Base-by-base conservation (phyloP, 1,140 invertebrate species). In the Venustaconcha ellipsiformis region DNA sequence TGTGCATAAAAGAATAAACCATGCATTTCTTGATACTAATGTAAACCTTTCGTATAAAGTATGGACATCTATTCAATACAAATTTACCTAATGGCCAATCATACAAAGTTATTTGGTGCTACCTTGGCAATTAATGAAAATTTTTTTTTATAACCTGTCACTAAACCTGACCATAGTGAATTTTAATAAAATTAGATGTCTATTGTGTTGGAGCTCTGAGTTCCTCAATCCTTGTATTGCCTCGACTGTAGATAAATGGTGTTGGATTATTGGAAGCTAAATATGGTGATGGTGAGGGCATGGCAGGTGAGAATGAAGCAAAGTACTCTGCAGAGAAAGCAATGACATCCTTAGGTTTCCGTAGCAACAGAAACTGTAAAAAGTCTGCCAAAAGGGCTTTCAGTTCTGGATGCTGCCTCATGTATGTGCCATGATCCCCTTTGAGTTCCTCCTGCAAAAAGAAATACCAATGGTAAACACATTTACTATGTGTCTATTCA, bases 251-350 rank as follows among this genome's bases (percentile, higher is more conserved):
- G 14, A 87, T 87, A 72, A 88, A 89, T 14, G 84, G 86, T 18
- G 87, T 85, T 14, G 84, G 82, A 37, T 78, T 81, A 57, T 83
- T 83, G 17, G 88, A 88, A 20, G 83, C 83, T 59, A 86, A 48
- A 67, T 87, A 89, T 3, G 88, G 83, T 30, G 84, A 80, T 1
- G 81, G 20, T 30, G 79, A 80, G 20, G 85, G 84, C 80, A 89
- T 85, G 14, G 79, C 79, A 14, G 86, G 81, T 18, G 89, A 89
- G 78, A 89, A 90, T 1, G 88, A 83, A n/a, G 89, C 80, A 78
- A 90, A 90, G 80, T 89, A 90, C 57, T 90, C 88, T 6, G 88
- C 89, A 69, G 88, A 86, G 81, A 89, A 90, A 30, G 84, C 73
- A 14, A 90, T 74, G 58, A 88, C 85, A 80, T 90, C 88, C 18